Conservation (phyloP, 2,113 vertebrate species). For the Gavialis gangeticus region DNA sequence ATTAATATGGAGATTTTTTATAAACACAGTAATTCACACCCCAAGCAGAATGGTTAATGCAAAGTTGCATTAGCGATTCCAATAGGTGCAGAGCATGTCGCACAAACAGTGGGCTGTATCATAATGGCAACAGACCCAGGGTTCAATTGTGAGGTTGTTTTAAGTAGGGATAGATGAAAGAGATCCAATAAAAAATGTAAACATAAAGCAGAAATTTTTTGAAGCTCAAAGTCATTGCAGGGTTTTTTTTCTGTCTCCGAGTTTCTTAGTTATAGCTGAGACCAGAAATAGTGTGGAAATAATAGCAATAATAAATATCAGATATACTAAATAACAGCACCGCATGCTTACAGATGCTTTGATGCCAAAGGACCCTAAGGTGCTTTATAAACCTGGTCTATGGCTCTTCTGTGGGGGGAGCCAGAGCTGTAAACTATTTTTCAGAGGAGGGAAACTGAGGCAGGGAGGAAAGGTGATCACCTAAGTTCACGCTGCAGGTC, state of each 20-base stretch:
- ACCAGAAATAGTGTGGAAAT: accelerated
- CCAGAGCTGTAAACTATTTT: not conserved
- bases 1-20: constrained; percentile 17
- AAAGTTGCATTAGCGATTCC: constrained; percentile 50
- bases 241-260: not conserved
- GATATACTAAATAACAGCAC: not conserved
- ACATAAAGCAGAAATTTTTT: not conserved
- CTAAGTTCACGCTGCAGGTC: not conserved
- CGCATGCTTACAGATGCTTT: accelerated
- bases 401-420: not conserved
- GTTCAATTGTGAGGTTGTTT: not conserved
- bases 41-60: constrained; percentile 55
- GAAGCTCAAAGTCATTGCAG: accelerated
- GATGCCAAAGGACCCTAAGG: not conserved
- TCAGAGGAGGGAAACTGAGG: not conserved
- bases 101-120: not conserved
- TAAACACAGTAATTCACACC: constrained; percentile 65
- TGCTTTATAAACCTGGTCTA: not conserved
- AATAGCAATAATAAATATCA: not conserved
- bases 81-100: constrained; percentile 35
- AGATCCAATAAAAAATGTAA: not conserved
- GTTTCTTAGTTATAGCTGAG: accelerated
- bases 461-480: not conserved
- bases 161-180: not conserved
- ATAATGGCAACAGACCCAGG: not conserved